These are phyloP conservation scores for Trachops cirrhosus DNA, from an alignment of 2,797 vertebrate genomes.

Conservation along the genomic window DNA sequence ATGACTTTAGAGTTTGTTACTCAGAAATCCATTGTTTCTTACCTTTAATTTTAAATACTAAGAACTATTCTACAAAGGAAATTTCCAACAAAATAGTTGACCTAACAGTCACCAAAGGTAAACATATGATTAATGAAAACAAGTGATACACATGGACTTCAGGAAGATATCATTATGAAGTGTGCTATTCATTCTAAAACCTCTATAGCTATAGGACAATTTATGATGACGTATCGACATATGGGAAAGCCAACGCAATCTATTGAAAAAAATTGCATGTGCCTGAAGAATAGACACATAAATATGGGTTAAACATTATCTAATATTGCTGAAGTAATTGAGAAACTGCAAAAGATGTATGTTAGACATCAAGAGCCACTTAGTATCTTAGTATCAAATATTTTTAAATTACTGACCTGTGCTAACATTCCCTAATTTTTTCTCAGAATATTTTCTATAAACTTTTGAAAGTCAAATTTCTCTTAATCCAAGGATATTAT, in stretches of 20 bases:
- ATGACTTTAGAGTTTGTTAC: background rate
- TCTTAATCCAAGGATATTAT: background rate
- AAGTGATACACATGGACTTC: background rate
- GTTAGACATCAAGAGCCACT: background rate
- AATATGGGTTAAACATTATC: background rate
- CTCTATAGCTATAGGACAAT: background rate
- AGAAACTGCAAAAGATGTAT: background rate
- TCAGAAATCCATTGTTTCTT: conserved; percentile 8
- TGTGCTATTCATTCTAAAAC: background rate
- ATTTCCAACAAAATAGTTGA: background rate
- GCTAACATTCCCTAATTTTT: background rate
- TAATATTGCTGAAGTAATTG: background rate
- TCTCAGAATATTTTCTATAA: background rate
- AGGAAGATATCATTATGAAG: background rate
- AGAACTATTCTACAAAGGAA: background rate
- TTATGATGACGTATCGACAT: background rate
- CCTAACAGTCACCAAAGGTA: background rate
- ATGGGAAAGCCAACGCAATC: background rate
- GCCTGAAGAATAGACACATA: background rate
- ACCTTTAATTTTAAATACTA: background rate
- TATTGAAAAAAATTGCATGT: background rate
- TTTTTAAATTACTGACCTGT: background rate
- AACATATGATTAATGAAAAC: conserved; percentile 19
- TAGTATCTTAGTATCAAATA: background rate
- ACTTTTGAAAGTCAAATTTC: conserved; percentile 17